Conservation (phyloP, 2,113 vertebrate genomes). For the Coptodon rendalli region DNA sequence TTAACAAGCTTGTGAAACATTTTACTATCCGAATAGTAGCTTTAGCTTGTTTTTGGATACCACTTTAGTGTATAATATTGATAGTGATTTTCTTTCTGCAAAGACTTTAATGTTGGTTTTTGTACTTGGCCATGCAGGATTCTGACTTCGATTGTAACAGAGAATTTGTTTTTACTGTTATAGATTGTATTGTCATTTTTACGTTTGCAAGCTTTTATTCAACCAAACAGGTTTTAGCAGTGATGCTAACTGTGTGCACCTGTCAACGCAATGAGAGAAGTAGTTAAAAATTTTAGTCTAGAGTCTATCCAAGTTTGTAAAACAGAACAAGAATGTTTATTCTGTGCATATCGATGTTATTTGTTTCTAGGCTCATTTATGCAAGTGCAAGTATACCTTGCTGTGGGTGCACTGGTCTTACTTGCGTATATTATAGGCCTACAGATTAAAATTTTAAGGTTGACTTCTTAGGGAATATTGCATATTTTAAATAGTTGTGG, state of each 20-base stretch:
- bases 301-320: background rate
- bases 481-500: conserved; percentile 33
- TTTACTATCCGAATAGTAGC: background rate
- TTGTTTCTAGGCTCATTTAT: background rate
- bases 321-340: background rate
- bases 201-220: background rate
- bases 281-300: background rate
- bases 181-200: conserved; percentile 5
- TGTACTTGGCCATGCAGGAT: background rate
- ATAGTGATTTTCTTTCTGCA: background rate
- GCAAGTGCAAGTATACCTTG: conserved; percentile 20
- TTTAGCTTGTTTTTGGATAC: background rate
- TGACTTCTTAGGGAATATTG: background rate
- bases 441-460: conserved; percentile 8
- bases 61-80: conserved; percentile 7
- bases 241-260: background rate
- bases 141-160: background rate
- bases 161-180: background rate
- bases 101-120: background rate
- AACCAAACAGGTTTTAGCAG: background rate
- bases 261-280: background rate
- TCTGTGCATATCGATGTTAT: background rate
- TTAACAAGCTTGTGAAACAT: background rate
- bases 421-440: conserved; percentile 15
- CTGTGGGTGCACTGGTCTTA: conserved; percentile 42